A percentile compares a stretch with the other conserved stretches of the same genome.
Evolutionary conservation across 2,888 invertebrate species (phyloP).

Genomic region (Norana najaformis): DNA sequence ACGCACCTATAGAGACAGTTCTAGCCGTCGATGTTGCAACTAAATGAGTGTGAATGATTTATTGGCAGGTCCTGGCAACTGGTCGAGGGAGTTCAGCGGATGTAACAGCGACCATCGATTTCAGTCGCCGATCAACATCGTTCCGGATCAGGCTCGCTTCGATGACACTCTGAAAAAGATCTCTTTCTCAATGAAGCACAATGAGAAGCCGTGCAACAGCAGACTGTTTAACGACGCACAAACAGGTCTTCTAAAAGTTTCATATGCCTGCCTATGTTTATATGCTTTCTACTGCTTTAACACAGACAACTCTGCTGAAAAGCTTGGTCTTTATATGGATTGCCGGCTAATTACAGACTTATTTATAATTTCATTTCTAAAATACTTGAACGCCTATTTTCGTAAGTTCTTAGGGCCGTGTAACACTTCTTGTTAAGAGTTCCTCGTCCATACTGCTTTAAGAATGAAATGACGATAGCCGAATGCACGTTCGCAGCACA

Average conservation of each 20-base stretch:
- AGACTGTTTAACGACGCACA: neutral
- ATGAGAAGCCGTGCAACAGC: neutral
- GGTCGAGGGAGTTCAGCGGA: neutral
- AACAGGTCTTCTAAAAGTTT: too few relatives aligned
- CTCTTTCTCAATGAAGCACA: neutral
- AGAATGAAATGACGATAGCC: neutral
- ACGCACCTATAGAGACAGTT: neutral
- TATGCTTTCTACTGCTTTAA: neutral
- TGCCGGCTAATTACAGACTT: too few relatives aligned
- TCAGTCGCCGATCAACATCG: slow-evolving; percentile 32
- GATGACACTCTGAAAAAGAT: neutral
- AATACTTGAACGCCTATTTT: too few relatives aligned
- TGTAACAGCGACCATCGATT: neutral
- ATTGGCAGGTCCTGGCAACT: slow-evolving; percentile 18
- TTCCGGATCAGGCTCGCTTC: neutral
- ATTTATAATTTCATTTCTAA: too few relatives aligned
- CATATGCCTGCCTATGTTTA: too few relatives aligned
- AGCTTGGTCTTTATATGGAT: neutral
- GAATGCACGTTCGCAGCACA: neutral
- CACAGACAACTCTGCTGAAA: neutral
- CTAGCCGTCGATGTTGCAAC: neutral
- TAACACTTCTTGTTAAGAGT: too few relatives aligned
- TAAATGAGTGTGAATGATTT: neutral
- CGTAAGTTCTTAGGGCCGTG: too few relatives aligned
- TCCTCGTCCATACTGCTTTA: too few relatives aligned